phyloP scores from a whole-genome alignment of 2,888 invertebrate species.

The Cryptosula pallasiana region DNA sequence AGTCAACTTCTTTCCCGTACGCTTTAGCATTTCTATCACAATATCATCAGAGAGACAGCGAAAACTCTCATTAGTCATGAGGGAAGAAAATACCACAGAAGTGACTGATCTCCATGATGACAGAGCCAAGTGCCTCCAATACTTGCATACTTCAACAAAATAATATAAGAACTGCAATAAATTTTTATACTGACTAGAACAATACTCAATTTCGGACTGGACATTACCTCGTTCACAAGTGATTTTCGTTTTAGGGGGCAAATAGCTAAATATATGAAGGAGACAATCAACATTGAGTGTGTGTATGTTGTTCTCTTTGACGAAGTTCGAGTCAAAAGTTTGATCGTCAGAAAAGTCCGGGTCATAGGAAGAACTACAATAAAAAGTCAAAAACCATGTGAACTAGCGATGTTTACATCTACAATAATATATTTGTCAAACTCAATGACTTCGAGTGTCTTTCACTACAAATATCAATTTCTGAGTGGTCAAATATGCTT shows the following conservation, averaged over 20 bases:
- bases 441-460: no score
- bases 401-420: no score
- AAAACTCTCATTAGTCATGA: not conserved
- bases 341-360: no score
- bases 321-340: no score
- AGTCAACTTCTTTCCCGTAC: not conserved
- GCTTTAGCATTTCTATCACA: not conserved
- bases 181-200: no score
- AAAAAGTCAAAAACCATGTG: no score
- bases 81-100: not conserved
- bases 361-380: no score
- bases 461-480: no score
- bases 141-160: not conserved
- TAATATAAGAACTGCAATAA: no score
- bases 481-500: no score
- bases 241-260: not conserved
- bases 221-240: constrained; percentile 9
- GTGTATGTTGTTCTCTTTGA: not conserved
- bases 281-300: constrained; percentile 5
- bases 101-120: not conserved
- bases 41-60: not conserved
- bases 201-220: no score
- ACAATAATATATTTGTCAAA: no score
- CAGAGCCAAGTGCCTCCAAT: not conserved
- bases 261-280: not conserved